Evolutionary conservation across 2,888 invertebrate species (phyloP), one percentile per base, ranked within the genome.

Genomic region (Watsonalla cultraria): DNA sequence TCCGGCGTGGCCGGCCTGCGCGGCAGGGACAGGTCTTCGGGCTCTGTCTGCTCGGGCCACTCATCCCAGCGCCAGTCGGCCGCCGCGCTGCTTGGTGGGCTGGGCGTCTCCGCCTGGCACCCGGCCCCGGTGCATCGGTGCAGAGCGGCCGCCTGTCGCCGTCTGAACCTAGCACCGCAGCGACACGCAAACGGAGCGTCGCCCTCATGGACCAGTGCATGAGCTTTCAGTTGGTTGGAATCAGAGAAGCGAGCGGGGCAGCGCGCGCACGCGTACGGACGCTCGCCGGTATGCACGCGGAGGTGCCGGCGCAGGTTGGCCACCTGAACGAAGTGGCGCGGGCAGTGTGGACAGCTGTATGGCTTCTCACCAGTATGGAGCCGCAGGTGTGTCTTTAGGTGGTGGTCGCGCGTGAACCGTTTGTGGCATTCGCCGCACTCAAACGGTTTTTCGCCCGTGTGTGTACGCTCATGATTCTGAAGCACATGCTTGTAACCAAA

Each of bases 401-500:
- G 98, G 74, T 98, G 98, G 78, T 98, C 98, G 51, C 98, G 93
- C 0, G 97, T 98, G 84, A 98, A 98, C 62, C 97, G 92, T 82
- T 98, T 98, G 79, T 97, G 95, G 78, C 98, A 98, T 82, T 97
- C 96, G 37, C 94, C 95, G 74, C 98, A 98, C 78, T 97, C 96
- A 87, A 97, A 98, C 0, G 98, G 98, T 74, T 98, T 98, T 78
- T 98, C 98, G 0, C 98, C 98, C 0, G 98, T 98, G 81, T 98
- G 98, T 0, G 98, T 98, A 66, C 98, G 93, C 75, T 97, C 97
- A 84, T 98, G 98, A 79, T 98, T 98, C 84, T 98, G 97, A 51
- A 98, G 91, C 15, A 98, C 98, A 84, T 98, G 98, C 76, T 98
- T 98, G 91, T 98, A 98, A 50, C 97, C 97, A 75, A 98, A 98